Base-by-base conservation (phyloP, 2,797 vertebrate species). In the Galago senegalensis region DNA sequence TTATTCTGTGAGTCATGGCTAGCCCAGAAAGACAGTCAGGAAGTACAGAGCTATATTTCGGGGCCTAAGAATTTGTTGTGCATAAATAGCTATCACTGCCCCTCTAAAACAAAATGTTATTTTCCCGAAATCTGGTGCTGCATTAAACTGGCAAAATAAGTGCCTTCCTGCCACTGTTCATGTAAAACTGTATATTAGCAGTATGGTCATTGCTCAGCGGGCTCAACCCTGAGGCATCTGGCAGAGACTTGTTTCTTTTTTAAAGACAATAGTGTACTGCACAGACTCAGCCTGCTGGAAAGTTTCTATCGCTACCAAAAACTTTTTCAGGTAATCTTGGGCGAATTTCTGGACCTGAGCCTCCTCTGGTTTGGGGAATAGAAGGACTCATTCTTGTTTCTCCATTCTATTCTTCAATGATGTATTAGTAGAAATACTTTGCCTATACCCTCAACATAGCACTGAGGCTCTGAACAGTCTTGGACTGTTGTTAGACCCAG, bases 21-120 rank as follows among this genome's bases (percentile, higher is more conserved):
- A 93, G 63, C n/a, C 85, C 20, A 49, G 65, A 84, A 93, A 46
- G 73, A 95, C 43, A 56, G 65, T 91, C n/a, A 21, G 81, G 56
- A 97, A 95, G 58, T 63, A 87, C 56, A 85, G 5, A 93, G 91
- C 23, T 69, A 34, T 88, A 94, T 86, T 94, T 95, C 75, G 94
- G 37, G 63, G 77, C 69, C 89, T 58, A 88, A 81, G 84, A 90
- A 90, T 70, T 82, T 83, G 58, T 61, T 97, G 34, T 43, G 34
- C 49, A 92, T 79, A 82, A 95, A 95, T 34, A 93, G 34, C 43
- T 75, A 53, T 76, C 67, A 46, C 61, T 88, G 17, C 80, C 73
- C 67, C 53, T 95, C 40, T 65, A 81, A 76, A 94, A 70, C 83
- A 80, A 93, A 91, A 75, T 34, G 21, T 46, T 37, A 34, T 77